These are phyloP conservation scores for fruit fly (Drosophila melanogaster) DNA, from an alignment of 1,140 invertebrate species.

Conservation along the genomic window DNA sequence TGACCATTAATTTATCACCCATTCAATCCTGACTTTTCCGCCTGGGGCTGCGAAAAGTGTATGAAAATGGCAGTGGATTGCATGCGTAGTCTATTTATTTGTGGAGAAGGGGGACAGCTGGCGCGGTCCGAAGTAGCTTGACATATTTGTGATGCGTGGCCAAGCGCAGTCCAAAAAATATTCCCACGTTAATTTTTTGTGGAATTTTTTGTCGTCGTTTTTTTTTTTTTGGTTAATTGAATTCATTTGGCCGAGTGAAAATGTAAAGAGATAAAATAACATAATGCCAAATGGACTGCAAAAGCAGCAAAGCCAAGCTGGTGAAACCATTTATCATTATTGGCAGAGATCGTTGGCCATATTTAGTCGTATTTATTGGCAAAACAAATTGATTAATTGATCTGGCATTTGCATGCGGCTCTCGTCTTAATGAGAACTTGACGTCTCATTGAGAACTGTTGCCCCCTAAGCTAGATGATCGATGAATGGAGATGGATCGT, in stretches of 20 bases:
- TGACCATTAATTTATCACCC: conserved; percentile 32
- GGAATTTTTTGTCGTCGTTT: neutral
- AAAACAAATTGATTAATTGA: conserved; percentile 82
- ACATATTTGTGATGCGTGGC: conserved; percentile 70
- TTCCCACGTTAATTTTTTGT: conserved; percentile 70
- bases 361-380: conserved; percentile 77
- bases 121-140: neutral
- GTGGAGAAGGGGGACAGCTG: conserved; percentile 1
- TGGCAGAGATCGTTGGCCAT: conserved; percentile 57
- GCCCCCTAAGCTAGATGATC: conserved; percentile 49
- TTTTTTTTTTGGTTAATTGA: conserved; percentile 59
- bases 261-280: conserved; percentile 49
- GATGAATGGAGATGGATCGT: conserved; percentile 24
- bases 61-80: conserved; percentile 25
- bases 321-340: conserved; percentile 67
- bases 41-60: conserved; percentile 15
- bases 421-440: conserved; percentile 47
- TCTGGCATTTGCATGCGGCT: conserved; percentile 39
- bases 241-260: conserved; percentile 70
- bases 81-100: conserved; percentile 67
- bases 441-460: conserved; percentile 62
- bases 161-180: conserved; percentile 37
- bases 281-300: conserved; percentile 31
- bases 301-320: conserved; percentile 13
- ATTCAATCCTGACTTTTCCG: conserved; percentile 11